Evolutionary conservation across 2,797 vertebrate species (phyloP).

Genomic region (Pteronotus mesoamericanus): DNA sequence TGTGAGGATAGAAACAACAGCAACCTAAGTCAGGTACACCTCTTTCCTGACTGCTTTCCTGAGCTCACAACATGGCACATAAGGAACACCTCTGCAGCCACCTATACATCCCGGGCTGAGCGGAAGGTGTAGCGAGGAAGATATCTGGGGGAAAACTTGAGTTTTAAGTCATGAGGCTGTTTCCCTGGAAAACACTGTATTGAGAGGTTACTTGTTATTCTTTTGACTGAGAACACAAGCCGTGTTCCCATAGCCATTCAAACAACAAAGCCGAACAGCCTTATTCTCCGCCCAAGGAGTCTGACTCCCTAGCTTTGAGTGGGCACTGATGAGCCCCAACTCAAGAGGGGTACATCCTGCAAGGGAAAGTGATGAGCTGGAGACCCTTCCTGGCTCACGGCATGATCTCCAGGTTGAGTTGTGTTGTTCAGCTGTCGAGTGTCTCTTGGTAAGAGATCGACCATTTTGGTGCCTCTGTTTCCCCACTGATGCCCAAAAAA

Average conservation of each 20-base stretch:
- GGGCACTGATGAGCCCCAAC: neutral
- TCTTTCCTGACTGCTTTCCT: neutral
- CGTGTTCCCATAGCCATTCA: no score
- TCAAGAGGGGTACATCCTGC: rapidly evolving
- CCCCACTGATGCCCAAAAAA: neutral
- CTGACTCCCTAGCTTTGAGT: neutral
- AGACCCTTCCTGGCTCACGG: neutral
- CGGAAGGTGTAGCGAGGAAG: neutral
- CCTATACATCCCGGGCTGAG: rapidly evolving
- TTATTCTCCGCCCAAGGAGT: rapidly evolving
- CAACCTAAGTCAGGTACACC: neutral
- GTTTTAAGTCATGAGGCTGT: neutral
- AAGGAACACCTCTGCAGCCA: neutral
- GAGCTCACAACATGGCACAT: rapidly evolving
- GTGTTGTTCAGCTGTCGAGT: rapidly evolving
- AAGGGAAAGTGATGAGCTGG: rapidly evolving
- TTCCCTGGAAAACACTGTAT: neutral
- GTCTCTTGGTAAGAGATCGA: neutral
- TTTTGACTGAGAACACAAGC: neutral
- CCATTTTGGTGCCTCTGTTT: neutral
- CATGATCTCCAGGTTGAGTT: neutral
- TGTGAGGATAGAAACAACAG: neutral
- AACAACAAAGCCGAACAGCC: no score
- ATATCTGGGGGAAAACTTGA: neutral
- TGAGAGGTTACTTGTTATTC: neutral